Evolutionary conservation across 2,888 invertebrate genomes (phyloP), one percentile per base, ranked within the genome.

Genomic region (Meiosimyza decipiens): DNA sequence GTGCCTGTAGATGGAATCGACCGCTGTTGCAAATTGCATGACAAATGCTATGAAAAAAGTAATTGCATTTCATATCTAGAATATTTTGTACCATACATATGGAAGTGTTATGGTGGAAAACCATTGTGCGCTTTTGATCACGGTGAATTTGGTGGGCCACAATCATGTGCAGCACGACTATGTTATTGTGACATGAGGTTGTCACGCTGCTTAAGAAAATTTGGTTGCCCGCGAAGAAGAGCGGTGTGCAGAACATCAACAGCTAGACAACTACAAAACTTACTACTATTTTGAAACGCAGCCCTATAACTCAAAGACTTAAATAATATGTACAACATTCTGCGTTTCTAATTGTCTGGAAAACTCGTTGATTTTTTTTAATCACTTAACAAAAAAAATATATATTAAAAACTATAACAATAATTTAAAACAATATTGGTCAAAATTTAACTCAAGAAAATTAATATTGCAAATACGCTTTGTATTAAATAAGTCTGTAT

Each of bases 81-180:
- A 74, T 96, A 96, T 88, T 92, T 96, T 82, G 92, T 95, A 77
- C 95, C 95, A 3, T 96, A 96, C 85, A 91, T 93, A 80, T 96
- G 96, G 96, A 93, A 92, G 82, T 96, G 96, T 85, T 92, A 92
- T 85, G 90, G 89, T 12, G 92, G 93, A 1, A 89, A 90, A 80
- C 95, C 96, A 0, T 88, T 94, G 51, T 96, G 96, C 83, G 86
- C 86, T 54, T 77, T 90, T 62, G 89, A 90, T 74, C 90, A 91
- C 78, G 90, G 90, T 6, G 88, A 89, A 78, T 90, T 88, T 87
- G 90, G 90, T 71, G 89, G 89, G 11, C 87, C 88, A 0, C 89
- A 91, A 64, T 90, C 92, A 0, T 96, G 95, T 82, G 92, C 95
- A 0, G 91, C 92, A 9, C 89, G 92, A 52, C 89, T 96, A 28